Evolutionary conservation across 2,113 vertebrate species (phyloP).

Genomic region (Pteropus alecto): DNA sequence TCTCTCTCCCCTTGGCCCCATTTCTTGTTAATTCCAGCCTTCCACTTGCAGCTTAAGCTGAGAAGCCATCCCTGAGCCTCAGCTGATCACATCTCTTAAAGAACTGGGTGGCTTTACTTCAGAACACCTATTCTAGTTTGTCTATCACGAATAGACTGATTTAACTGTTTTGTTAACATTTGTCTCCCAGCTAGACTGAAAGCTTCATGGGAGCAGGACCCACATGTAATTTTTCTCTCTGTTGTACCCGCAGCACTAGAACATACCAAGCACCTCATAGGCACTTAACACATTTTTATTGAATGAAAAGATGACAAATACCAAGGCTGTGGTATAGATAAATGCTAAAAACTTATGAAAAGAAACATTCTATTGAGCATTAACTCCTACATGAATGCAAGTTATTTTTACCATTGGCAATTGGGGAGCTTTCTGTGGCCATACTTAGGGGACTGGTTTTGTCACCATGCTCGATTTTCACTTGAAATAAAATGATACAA

Average conservation of each 20-base stretch:
- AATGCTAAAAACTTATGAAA: neutral
- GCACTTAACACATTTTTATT: neutral
- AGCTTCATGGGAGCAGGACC: neutral
- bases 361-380: neutral
- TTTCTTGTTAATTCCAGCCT: neutral
- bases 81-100: neutral
- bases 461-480: neutral
- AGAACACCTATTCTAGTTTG: neutral
- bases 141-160: neutral
- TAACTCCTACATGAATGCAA: neutral
- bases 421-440: neutral
- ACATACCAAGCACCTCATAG: neutral
- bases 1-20: neutral
- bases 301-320: neutral
- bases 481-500: neutral
- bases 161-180: neutral
- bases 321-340: neutral
- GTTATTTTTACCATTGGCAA: neutral
- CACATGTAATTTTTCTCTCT: neutral
- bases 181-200: neutral
- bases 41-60: neutral
- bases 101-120: neutral
- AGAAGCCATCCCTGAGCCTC: neutral
- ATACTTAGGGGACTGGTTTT: neutral
- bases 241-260: neutral